Base-by-base conservation (phyloP, 2,888 invertebrate genomes). In the Melangyna quadrimaculata region DNA sequence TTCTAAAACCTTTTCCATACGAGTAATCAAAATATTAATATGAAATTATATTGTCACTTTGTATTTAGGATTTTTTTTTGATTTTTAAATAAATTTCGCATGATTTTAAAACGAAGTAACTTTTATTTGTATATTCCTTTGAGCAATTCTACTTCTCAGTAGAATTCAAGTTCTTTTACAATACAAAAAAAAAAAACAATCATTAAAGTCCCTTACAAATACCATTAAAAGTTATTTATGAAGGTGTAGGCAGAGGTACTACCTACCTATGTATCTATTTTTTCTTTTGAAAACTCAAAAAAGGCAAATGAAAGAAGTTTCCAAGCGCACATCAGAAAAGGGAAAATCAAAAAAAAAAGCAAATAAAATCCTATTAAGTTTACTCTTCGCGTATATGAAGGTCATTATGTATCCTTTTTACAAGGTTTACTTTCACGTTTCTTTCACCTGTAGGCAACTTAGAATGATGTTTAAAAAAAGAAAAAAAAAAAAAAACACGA, bases 311-410 rank as follows among this genome's bases (percentile, higher is more conserved):
- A 48, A 32, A 48, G 29, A 65, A 48, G 22, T 48, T 61, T 45
- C 12, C 53, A 45, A 40, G 27, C 17, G 10, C 7, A 53, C n/a
- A n/a, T n/a, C n/a, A n/a, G n/a, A n/a, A 63, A 40, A 37, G 45
- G 2, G 5, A 12, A 37, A 19, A n/a, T n/a, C n/a, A n/a, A n/a
- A 61, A 51, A 59, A 53, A 53, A 45, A 70, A 63, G 19, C 32
- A 78, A 63, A 71, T 53, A 35, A 63, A 71, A 78, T 78, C 45
- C 48, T 37, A 37, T 72, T 71, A 65, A 72, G 57, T 48, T 65
- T 40, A 72, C 72, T 57, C 37, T 65, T 37, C 35, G 27, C 37
- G 48, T 57, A 48, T 37, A 67, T 72, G 48, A 72, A 72, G 72
- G 55, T 59, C 72, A 78, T 78, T 72, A 32, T 67, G 24, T 72